Base-by-base conservation (phyloP, 2,113 vertebrate species). In the Sebastes schlegelii region DNA sequence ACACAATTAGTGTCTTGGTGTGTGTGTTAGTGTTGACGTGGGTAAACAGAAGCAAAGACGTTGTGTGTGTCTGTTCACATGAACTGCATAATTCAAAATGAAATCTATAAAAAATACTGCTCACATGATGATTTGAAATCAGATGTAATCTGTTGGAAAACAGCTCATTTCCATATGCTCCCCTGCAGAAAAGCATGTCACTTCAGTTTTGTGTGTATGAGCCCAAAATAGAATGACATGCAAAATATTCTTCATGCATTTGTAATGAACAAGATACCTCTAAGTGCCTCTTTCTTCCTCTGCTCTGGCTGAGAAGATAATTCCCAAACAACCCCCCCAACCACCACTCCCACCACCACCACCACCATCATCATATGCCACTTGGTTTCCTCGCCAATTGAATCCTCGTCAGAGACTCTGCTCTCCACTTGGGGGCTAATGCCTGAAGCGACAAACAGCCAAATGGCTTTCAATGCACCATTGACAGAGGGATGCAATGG, bases 401-500 rank as follows among this genome's bases (percentile, higher is more conserved):
- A 97, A 96, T 96, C 94, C 96, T 98, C 97, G 95, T 97, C 97
- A 96, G 88, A 80, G 96, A 21, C 75, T 94, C 95, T 91, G 96
- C 95, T 86, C 96, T 97, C 95, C 95, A 95, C 96, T 96, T 91
- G 86, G 95, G 95, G 91, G 95, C 96, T 97, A 96, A 97, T 96
- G 96, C 96, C 93, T 96, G 96, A 93, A 96, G 97, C 95, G 96
- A 94, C 93, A 92, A 96, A 93, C 92, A 93, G 92, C 96, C 97
- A 96, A 97, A 97, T 97, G 97, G 97, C 96, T 98, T 97, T 97
- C 96, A 96, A 95, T 95, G 92, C 95, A 95, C 96, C 95, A 93
- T 96, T 96, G 97, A 97, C 96, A 89, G 94, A 92, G 94, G 81
- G 91, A 91, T 82, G 86, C 96, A 92, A 88, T 89, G 93, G 77